phyloP scores from a whole-genome alignment of 2,113 vertebrate species.

The Chaenogobius annularis region DNA sequence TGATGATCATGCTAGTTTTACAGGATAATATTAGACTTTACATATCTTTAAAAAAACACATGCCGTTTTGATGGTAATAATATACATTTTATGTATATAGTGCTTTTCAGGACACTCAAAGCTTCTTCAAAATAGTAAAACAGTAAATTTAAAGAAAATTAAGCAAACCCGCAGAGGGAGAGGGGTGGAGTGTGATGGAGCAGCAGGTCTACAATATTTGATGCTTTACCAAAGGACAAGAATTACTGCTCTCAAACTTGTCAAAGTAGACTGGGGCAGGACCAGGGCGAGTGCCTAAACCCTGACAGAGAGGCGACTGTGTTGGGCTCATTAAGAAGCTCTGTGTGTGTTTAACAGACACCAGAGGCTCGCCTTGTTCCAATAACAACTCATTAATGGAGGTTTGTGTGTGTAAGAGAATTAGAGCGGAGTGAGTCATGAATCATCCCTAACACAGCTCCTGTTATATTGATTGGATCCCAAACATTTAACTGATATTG shows the following conservation, averaged over 20 bases:
- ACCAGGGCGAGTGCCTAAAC: constrained; percentile 19
- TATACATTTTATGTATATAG: too few species aligned
- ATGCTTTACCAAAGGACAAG: not conserved
- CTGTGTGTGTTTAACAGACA: constrained; percentile 79
- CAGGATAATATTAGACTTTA: too few species aligned
- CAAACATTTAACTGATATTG: constrained; percentile 57
- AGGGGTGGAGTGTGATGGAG: too few species aligned
- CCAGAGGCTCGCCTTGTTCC: constrained; percentile 70
- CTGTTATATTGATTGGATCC: constrained; percentile 71
- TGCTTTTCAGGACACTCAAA: too few species aligned
- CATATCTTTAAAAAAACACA: too few species aligned
- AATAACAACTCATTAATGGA: constrained; percentile 81
- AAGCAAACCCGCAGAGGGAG: too few species aligned
- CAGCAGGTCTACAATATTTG: not conserved
- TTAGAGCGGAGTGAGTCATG: constrained; percentile 72
- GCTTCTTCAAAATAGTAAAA: too few species aligned
- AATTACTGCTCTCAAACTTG: not conserved
- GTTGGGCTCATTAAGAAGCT: constrained; percentile 73
- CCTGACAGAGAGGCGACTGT: constrained; percentile 55
- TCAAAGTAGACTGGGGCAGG: not conserved
- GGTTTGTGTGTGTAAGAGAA: constrained; percentile 75
- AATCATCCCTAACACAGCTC: constrained; percentile 75
- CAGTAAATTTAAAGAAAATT: too few species aligned
- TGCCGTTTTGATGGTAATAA: too few species aligned
- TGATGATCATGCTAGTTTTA: too few species aligned